Percentiles rank a stretch among this genome's conserved stretches.
Conservation (phyloP, 2,888 invertebrate species). For the Epirrhoe tristata region DNA sequence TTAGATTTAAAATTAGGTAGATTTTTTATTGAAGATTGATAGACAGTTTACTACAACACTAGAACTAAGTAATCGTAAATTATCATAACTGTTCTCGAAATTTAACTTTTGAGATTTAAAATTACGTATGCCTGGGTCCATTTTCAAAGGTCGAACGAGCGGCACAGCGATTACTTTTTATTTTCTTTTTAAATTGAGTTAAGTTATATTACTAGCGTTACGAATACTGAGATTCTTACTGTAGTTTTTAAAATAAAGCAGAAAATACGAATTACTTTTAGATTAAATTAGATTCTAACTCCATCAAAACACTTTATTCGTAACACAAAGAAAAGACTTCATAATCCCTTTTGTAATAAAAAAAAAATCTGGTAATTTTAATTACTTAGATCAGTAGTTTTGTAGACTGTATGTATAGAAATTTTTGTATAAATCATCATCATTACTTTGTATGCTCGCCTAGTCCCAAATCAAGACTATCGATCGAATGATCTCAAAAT, state of each 20-base stretch:
- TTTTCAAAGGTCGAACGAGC: slow-evolving; percentile 8
- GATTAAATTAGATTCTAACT: slow-evolving; percentile 17
- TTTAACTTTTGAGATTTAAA: slow-evolving; percentile 27
- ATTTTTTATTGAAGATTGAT: too few species aligned
- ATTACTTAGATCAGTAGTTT: too few species aligned
- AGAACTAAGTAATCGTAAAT: background rate
- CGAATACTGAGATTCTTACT: slow-evolving; percentile 17
- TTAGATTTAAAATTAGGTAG: too few species aligned
- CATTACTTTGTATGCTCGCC: too few species aligned
- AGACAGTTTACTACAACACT: background rate
- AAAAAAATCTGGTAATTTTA: too few species aligned
- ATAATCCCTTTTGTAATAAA: too few species aligned
- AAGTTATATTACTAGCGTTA: slow-evolving; percentile 12
- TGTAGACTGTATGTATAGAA: too few species aligned
- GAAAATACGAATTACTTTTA: slow-evolving; percentile 12
- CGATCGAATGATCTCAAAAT: too few species aligned
- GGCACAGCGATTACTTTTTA: slow-evolving; percentile 26
- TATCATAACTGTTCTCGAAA: slow-evolving; percentile 3
- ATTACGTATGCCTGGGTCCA: slow-evolving; percentile 13
- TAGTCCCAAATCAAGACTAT: too few species aligned
- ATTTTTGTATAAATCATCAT: too few species aligned
- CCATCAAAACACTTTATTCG: background rate
- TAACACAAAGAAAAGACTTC: background rate
- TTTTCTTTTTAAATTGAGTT: slow-evolving; percentile 29
- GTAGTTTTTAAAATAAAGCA: slow-evolving; percentile 26